Conservation (phyloP, 2,113 vertebrate species). For the Rafetus swinhoei region DNA sequence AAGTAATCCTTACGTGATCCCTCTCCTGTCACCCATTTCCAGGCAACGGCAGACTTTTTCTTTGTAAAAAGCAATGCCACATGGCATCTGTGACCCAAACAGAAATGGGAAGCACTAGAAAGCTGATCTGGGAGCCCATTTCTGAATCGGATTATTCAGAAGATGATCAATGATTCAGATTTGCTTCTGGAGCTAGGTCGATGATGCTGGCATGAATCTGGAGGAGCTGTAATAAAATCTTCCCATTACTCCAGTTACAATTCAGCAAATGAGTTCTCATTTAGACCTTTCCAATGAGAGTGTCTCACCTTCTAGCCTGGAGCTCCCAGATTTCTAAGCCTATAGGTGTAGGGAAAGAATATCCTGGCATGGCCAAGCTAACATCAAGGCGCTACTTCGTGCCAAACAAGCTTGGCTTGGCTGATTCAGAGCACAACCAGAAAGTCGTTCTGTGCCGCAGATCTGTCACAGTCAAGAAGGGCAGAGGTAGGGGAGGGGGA, state of each 20-base stretch:
- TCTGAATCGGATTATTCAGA: background rate
- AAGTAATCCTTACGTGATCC: too few relatives aligned
- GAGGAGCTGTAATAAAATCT: background rate
- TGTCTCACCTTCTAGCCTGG: background rate
- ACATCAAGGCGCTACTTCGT: background rate
- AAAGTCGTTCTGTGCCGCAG: conserved; percentile 28
- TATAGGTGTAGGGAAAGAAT: background rate
- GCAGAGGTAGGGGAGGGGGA: background rate
- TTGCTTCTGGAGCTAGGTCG: background rate
- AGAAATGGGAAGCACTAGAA: background rate
- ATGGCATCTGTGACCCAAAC: background rate
- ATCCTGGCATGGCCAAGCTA: background rate
- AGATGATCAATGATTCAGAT: background rate
- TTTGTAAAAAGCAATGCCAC: background rate
- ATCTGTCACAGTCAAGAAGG: background rate
- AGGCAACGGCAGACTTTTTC: too few relatives aligned
- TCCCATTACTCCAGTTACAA: background rate
- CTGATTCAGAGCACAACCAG: background rate
- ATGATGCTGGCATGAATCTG: too few relatives aligned
- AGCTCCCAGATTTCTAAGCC: background rate
- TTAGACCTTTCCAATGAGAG: background rate
- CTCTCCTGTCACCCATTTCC: too few relatives aligned
- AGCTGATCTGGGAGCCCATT: background rate
- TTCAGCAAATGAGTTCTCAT: background rate
- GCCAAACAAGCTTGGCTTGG: background rate